phyloP scores from a whole-genome alignment of 2,888 invertebrate species.

The Lottia gigantea region DNA sequence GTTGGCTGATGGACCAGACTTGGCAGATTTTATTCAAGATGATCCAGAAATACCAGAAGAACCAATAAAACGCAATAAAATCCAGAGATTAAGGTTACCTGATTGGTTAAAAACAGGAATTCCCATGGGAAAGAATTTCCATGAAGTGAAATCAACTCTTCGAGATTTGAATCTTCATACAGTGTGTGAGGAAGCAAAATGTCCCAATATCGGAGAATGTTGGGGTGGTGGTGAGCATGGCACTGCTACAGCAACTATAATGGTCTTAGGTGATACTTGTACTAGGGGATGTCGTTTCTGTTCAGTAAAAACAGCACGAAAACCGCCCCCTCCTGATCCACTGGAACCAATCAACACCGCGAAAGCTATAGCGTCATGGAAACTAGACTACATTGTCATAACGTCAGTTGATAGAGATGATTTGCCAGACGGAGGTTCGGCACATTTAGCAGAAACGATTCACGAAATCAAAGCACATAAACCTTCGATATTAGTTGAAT shows the following conservation, averaged over 20 bases:
- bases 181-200: slow-evolving; percentile 96
- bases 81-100: slow-evolving; percentile 80
- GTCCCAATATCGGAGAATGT: slow-evolving; percentile 98
- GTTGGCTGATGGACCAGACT: slow-evolving; percentile 81
- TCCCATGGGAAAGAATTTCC: slow-evolving; percentile 88
- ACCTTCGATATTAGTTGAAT: slow-evolving; percentile 90
- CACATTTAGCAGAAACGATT: slow-evolving; percentile 93
- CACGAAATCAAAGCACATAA: slow-evolving; percentile 80
- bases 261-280: slow-evolving; percentile 99
- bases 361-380: slow-evolving; percentile 91
- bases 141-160: slow-evolving; percentile 83
- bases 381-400: slow-evolving; percentile 94
- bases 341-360: slow-evolving; percentile 94
- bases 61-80: slow-evolving; percentile 41
- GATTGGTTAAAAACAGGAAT: slow-evolving; percentile 96
- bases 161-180: slow-evolving; percentile 89
- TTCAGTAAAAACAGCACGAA: slow-evolving; percentile 94
- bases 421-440: slow-evolving; percentile 91
- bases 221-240: slow-evolving; percentile 80
- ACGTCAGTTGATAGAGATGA: slow-evolving; percentile 99
- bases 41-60: slow-evolving; percentile 29
- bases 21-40: slow-evolving; percentile 82
- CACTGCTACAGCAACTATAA: slow-evolving; percentile 98
- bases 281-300: slow-evolving; percentile 98
- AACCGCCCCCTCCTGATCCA: slow-evolving; percentile 81